phyloP scores from a whole-genome alignment of 1,140 invertebrate species.

The Drosophila grimshawi region DNA sequence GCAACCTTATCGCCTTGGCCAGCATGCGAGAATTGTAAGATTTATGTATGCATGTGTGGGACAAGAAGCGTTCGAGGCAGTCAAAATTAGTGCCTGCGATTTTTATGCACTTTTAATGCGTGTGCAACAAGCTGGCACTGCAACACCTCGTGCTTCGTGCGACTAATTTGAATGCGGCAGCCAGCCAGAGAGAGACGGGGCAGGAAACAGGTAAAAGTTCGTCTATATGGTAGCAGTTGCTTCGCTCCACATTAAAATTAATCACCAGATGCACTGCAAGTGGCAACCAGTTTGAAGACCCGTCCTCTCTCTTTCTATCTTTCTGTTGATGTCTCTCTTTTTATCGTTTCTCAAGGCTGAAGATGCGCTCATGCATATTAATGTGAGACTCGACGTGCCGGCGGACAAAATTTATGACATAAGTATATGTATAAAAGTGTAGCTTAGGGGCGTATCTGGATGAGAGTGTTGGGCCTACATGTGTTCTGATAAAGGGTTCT shows the following conservation, averaged over 20 bases:
- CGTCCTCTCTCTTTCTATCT: background rate
- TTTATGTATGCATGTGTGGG: constrained; percentile 25
- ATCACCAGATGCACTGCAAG: constrained; percentile 53
- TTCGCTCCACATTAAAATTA: constrained; percentile 56
- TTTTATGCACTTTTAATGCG: constrained; percentile 59
- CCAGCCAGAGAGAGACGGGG: background rate
- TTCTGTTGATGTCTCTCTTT: constrained; percentile 5
- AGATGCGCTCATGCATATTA: constrained; percentile 73
- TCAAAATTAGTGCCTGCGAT: constrained; percentile 55
- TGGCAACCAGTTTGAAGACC: constrained; percentile 57
- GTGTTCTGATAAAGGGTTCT: constrained; percentile 52
- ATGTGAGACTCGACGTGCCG: constrained; percentile 28
- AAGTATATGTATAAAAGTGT: constrained; percentile 79
- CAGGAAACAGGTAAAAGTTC: constrained; percentile 5
- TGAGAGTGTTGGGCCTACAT: constrained; percentile 63
- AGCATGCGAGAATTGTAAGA: constrained; percentile 19
- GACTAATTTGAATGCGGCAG: constrained; percentile 50
- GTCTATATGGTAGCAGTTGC: background rate
- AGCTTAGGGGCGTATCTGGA: constrained; percentile 61
- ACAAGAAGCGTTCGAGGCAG: constrained; percentile 23
- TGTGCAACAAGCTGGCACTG: background rate
- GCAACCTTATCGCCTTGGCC: constrained; percentile 3
- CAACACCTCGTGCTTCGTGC: constrained; percentile 45
- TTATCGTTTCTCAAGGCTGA: constrained; percentile 65
- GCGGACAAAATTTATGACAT: constrained; percentile 74